Conservation (phyloP, 2,797 vertebrate genomes). For the Xyrichtys novacula region DNA sequence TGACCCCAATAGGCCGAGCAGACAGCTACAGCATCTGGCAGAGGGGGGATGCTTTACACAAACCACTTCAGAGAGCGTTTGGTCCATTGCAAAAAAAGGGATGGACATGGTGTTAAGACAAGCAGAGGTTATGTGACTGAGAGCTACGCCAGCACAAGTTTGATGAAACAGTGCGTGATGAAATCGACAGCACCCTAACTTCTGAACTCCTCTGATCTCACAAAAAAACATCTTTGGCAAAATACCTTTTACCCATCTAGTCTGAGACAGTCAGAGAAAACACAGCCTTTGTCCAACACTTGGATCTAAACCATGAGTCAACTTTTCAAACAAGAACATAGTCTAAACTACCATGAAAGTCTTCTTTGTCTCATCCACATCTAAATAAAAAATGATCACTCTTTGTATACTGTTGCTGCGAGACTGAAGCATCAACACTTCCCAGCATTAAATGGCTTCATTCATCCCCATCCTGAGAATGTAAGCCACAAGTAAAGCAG, state of each 20-base stretch:
- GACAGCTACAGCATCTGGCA: constrained; percentile 9
- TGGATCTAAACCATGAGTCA: background rate
- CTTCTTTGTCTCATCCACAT: background rate
- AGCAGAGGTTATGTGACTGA: background rate
- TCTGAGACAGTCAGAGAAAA: background rate
- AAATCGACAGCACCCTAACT: background rate
- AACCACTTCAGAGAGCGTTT: constrained; percentile 1
- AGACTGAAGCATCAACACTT: constrained; percentile 5
- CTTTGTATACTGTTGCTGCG: background rate
- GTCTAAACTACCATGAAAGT: background rate
- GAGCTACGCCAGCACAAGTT: background rate
- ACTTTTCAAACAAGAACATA: background rate
- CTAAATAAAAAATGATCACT: constrained; percentile 3
- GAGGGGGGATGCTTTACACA: constrained; percentile 11
- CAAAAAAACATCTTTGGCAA: background rate
- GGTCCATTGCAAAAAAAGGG: background rate
- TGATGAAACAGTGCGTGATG: background rate
- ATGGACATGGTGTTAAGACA: background rate
- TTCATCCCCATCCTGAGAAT: constrained; percentile 19
- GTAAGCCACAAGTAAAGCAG: constrained; percentile 17
- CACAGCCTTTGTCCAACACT: background rate
- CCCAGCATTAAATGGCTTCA: constrained; percentile 21
- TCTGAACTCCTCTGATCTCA: background rate
- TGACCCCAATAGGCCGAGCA: constrained; percentile 12
- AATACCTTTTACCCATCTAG: background rate